Conservation (phyloP, 2,888 invertebrate species). For the Electrophaes corylata region DNA sequence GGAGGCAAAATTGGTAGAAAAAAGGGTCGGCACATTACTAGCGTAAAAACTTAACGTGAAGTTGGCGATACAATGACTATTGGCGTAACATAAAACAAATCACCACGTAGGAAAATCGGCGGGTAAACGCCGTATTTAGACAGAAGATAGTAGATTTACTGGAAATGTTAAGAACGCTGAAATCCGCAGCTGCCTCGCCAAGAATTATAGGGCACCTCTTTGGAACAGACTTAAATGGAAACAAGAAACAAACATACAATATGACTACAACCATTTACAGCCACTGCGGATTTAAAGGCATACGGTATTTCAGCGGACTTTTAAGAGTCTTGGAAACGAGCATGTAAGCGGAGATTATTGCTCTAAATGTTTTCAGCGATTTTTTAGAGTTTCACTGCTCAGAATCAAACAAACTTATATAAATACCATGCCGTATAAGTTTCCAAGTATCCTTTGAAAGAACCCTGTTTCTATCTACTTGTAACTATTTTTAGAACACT, state of each 20-base stretch:
- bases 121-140: slow-evolving; percentile 27
- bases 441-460: too few species aligned
- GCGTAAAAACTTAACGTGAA: not conserved
- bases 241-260: slow-evolving; percentile 52
- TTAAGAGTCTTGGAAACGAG: slow-evolving; percentile 43
- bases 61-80: not conserved
- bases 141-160: slow-evolving; percentile 37
- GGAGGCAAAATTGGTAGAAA: too few species aligned
- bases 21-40: too few species aligned
- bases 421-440: too few species aligned
- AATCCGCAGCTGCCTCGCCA: slow-evolving; percentile 45
- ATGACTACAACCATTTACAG: slow-evolving; percentile 57
- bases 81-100: slow-evolving; percentile 9
- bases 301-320: slow-evolving; percentile 44
- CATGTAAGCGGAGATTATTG: slow-evolving; percentile 52
- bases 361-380: slow-evolving; percentile 35
- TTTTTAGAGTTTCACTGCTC: not conserved
- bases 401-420: not conserved
- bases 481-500: too few species aligned
- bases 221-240: slow-evolving; percentile 53
- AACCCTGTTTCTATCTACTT: too few species aligned
- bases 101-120: slow-evolving; percentile 10
- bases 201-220: slow-evolving; percentile 53
- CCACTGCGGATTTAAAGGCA: slow-evolving; percentile 53
- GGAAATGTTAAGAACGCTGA: slow-evolving; percentile 40